A percentile compares a stretch with the other conserved stretches of the same genome.
phyloP scores from a whole-genome alignment of 1,140 invertebrate species.

The Pseudomyrmex pallidus region DNA sequence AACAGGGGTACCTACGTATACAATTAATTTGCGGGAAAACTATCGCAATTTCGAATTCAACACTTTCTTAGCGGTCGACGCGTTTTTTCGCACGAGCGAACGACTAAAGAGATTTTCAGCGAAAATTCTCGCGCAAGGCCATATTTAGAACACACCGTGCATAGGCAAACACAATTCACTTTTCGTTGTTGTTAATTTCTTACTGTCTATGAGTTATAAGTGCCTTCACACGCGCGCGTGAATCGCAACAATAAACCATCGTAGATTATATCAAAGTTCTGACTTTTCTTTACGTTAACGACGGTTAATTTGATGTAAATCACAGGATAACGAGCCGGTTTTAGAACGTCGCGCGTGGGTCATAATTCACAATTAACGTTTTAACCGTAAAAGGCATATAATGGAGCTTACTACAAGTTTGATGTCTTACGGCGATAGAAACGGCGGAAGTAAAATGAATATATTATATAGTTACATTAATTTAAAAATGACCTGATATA shows the following conservation, averaged over 20 bases:
- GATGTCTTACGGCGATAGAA: not conserved
- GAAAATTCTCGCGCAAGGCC: slow-evolving; percentile 29
- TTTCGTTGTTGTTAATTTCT: slow-evolving; percentile 40
- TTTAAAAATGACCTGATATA: not conserved
- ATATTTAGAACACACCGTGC: not conserved
- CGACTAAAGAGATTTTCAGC: not conserved
- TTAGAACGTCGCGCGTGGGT: not conserved
- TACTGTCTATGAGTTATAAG: slow-evolving; percentile 45
- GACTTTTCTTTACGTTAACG: slow-evolving; percentile 43
- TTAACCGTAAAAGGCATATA: not conserved
- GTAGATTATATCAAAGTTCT: slow-evolving; percentile 34
- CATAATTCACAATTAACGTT: slow-evolving; percentile 18
- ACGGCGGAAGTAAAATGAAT: not conserved
- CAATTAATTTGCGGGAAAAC: slow-evolving; percentile 58
- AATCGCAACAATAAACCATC: slow-evolving; percentile 48
- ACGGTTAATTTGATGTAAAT: slow-evolving; percentile 42
- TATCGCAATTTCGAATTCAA: slow-evolving; percentile 21
- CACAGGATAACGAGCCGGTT: not conserved
- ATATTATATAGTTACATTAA: not conserved
- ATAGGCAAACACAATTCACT: slow-evolving; percentile 45
- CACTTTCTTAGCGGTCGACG: slow-evolving; percentile 4
- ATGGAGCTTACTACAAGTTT: not conserved
- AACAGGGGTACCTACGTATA: slow-evolving; percentile 25
- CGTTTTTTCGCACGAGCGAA: slow-evolving; percentile 25
- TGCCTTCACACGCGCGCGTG: slow-evolving; percentile 29